phyloP scores from a whole-genome alignment of 2,113 vertebrate genomes.

The Sebastes fasciatus region DNA sequence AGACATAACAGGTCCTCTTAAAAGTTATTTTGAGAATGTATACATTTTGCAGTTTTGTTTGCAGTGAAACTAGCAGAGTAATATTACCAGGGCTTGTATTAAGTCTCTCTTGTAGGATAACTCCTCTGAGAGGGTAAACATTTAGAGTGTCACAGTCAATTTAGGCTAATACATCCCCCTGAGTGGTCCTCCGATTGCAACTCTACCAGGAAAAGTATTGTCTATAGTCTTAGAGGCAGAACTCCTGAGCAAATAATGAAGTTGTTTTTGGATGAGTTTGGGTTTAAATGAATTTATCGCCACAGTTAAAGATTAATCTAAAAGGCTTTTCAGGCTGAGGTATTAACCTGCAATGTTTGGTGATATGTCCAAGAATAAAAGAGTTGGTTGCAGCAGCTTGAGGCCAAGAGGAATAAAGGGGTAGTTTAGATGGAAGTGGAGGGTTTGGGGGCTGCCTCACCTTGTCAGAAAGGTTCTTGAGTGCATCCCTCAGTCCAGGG shows the following conservation, averaged over 20 bases:
- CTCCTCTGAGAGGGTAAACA: constrained; percentile 9
- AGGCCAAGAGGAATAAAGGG: constrained; percentile 25
- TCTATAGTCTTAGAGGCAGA: constrained; percentile 7
- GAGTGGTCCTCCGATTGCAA: neutral
- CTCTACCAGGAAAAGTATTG: neutral
- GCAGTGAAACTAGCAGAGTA: neutral
- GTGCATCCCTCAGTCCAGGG: constrained; percentile 91
- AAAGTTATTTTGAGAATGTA: constrained; percentile 28
- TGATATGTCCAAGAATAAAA: constrained; percentile 21
- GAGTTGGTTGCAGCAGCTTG: constrained; percentile 13
- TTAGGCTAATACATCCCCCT: neutral
- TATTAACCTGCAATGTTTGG: constrained; percentile 8
- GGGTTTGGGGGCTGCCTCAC: constrained; percentile 81
- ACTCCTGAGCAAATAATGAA: constrained; percentile 4
- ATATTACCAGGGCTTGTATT: constrained; percentile 7
- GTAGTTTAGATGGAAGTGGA: neutral
- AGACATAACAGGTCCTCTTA: no score
- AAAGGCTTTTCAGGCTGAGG: constrained; percentile 5
- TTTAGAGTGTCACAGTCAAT: constrained; percentile 8
- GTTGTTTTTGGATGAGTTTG: constrained; percentile 4
- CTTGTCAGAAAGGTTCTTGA: constrained; percentile 96
- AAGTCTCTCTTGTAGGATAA: constrained; percentile 3
- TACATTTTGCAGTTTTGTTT: constrained; percentile 30
- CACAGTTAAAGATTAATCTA: constrained; percentile 12
- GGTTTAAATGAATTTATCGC: constrained; percentile 16